Evolutionary conservation across 2,888 invertebrate genomes (phyloP).

Genomic region (Schizaphis graminum): DNA sequence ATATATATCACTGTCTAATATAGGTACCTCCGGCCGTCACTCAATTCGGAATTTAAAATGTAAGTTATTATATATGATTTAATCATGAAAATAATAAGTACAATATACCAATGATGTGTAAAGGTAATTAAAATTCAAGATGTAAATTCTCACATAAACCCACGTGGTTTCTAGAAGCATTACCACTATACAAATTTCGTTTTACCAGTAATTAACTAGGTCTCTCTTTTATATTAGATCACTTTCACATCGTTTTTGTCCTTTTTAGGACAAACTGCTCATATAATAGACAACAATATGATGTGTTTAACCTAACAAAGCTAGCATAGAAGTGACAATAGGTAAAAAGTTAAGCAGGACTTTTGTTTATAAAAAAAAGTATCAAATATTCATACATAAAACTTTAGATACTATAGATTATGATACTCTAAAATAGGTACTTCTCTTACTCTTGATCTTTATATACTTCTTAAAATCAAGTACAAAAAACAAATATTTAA

Average conservation of each 20-base stretch:
- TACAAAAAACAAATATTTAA: background rate
- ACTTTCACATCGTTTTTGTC: slow-evolving; percentile 46
- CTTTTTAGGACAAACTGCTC: slow-evolving; percentile 47
- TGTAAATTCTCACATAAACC: background rate
- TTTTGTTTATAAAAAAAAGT: background rate
- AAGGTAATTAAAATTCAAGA: slow-evolving; percentile 20
- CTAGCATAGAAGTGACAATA: slow-evolving; percentile 5
- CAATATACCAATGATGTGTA: background rate
- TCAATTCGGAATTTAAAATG: background rate
- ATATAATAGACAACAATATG: slow-evolving; percentile 15
- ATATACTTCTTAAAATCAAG: background rate
- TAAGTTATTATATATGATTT: background rate
- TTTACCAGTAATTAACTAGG: slow-evolving; percentile 41
- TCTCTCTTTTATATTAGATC: slow-evolving; percentile 53
- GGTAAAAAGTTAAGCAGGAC: background rate
- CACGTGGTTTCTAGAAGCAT: background rate
- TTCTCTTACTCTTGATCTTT: background rate
- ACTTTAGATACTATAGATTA: background rate
- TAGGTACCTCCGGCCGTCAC: background rate
- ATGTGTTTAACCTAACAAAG: slow-evolving; percentile 21
- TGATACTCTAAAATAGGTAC: background rate
- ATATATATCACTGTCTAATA: background rate
- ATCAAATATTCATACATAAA: background rate
- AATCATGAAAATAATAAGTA: background rate
- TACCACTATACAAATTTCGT: background rate